Evolutionary conservation across 2,113 vertebrate genomes (phyloP).

Genomic region (Sterna hirundo): DNA sequence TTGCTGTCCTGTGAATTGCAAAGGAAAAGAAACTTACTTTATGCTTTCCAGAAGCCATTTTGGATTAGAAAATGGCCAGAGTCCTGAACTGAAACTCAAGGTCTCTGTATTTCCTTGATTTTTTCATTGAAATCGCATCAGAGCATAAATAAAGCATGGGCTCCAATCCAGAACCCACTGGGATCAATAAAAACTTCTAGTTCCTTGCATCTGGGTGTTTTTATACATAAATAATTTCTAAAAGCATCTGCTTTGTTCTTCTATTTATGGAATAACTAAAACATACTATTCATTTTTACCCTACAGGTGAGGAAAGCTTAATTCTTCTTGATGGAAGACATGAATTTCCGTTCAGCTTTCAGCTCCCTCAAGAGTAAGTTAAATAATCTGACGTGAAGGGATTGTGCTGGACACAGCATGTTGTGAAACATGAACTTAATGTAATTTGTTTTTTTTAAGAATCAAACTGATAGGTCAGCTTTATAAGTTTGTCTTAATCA

Average conservation of each 20-base stretch:
- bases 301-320: conserved; percentile 70
- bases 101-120: conserved; percentile 26
- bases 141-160: conserved; percentile 29
- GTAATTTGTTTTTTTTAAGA: background rate
- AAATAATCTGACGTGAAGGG: background rate
- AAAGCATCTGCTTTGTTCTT: background rate
- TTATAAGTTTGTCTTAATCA: background rate
- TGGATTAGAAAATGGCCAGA: conserved; percentile 28
- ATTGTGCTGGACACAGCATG: background rate
- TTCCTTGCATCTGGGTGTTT: background rate
- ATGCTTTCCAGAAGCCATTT: conserved; percentile 30
- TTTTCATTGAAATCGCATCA: background rate
- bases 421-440: background rate
- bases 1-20: background rate
- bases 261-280: conserved; percentile 15
- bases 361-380: conserved; percentile 82
- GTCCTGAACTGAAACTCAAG: conserved; percentile 21
- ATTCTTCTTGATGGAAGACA: conserved; percentile 79
- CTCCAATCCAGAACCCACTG: conserved; percentile 39
- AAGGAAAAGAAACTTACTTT: background rate
- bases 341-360: conserved; percentile 82
- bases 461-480: background rate
- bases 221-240: background rate
- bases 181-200: conserved; percentile 30
- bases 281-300: background rate